These are phyloP conservation scores for Eleginops maclovinus DNA, from an alignment of 2,113 vertebrate genomes.

Conservation along the genomic window DNA sequence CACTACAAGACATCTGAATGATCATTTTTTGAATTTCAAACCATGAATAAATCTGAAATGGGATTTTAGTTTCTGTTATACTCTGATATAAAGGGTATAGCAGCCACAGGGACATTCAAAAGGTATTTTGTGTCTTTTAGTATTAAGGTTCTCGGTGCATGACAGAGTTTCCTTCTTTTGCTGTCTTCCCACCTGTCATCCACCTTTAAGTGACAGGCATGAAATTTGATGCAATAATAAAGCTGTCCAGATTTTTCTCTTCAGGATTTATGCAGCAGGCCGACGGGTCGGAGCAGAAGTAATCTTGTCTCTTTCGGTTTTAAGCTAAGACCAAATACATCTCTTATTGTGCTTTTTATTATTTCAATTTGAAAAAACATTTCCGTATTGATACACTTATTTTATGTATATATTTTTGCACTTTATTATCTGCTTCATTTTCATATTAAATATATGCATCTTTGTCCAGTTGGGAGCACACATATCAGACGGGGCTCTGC, in stretches of 20 bases:
- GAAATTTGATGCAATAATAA: constrained; percentile 44
- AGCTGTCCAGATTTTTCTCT: constrained; percentile 32
- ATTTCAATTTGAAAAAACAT: background rate
- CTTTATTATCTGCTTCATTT: background rate
- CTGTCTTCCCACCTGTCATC: constrained; percentile 17
- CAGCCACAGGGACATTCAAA: background rate
- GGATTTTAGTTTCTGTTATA: background rate
- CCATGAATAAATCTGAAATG: background rate
- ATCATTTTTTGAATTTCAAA: background rate
- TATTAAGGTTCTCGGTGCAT: background rate
- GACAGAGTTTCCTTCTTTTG: background rate
- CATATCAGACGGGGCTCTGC: background rate
- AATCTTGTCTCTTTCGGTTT: background rate
- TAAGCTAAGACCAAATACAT: background rate
- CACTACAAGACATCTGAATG: background rate
- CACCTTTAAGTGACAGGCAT: constrained; percentile 43
- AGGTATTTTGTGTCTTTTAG: background rate
- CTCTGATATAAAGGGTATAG: background rate
- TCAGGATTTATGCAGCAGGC: constrained; percentile 1
- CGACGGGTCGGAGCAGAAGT: background rate
- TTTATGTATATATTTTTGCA: background rate
- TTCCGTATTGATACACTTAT: background rate
- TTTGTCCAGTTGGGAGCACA: background rate
- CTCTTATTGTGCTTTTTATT: background rate
- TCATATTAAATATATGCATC: background rate